Base-by-base conservation (phyloP, 2,888 invertebrate genomes). In the Drosophila quinaria region DNA sequence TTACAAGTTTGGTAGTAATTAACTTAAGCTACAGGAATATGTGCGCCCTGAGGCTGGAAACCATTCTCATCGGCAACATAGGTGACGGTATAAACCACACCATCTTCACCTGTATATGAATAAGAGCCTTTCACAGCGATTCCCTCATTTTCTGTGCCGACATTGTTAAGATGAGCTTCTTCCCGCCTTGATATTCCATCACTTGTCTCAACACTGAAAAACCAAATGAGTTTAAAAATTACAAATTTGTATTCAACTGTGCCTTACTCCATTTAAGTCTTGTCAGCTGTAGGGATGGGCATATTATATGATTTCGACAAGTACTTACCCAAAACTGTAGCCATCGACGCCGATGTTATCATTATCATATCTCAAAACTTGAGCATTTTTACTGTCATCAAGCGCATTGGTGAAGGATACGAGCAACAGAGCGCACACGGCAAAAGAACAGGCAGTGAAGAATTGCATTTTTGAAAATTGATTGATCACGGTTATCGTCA, bases 281-380 rank as follows among this genome's bases (percentile, higher is more conserved):
- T 31, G 19, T 3, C 2, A 19, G 33, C 1, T 10, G 0, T 1
- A 9, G 1, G 19, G 4, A 33, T 0, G 0, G 17, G 1, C 8
- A 8, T n/a, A 19, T n/a, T 9, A 4, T n/a, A 17, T 11, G 39
- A 9, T 10, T n/a, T 8, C 3, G 1, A 33, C 1, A 1, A 13
- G 6, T 51, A 75, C 92, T 80, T 71, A 91, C 91, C 77, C 85
- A 76, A 90, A 91, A 29, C 89, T 87, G 54, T 90, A 91, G 54
- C 91, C 91, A 68, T 91, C 90, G 11, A 76, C 70, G 51, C 90
- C 92, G 39, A 90, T 83, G 44, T 91, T 91, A 84, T 95, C 94
- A 68, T 93, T 93, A 25, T 95, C 95, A 79, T 95, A 95, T 58
- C 94, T 94, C 51, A 95, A 55, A 70, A 95, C 93, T 94, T 2